These are phyloP conservation scores for Calephelis nemesis DNA, from an alignment of 1,140 invertebrate genomes.

Conservation along the genomic window DNA sequence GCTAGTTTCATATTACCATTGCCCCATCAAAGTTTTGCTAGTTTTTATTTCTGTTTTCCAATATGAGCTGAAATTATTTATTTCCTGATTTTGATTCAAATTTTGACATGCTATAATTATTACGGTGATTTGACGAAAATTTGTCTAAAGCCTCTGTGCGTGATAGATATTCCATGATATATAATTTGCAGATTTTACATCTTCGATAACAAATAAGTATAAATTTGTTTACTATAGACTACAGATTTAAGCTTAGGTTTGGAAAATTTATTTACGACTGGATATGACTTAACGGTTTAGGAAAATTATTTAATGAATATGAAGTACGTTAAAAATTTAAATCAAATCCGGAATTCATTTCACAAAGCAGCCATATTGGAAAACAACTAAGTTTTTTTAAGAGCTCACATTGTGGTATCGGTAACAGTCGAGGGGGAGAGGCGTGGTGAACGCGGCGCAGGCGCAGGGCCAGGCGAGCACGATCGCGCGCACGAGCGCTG, in stretches of 20 bases:
- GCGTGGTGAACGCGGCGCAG: slow-evolving; percentile 61
- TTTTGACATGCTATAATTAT: too few species aligned
- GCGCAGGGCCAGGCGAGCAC: slow-evolving; percentile 60
- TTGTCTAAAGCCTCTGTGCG: too few species aligned
- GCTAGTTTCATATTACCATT: background rate
- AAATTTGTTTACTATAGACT: too few species aligned
- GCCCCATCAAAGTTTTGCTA: background rate
- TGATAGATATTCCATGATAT: too few species aligned
- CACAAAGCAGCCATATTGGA: background rate
- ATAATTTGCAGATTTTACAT: too few species aligned
- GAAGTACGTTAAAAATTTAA: background rate
- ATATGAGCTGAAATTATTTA: background rate
- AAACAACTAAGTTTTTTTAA: slow-evolving; percentile 3
- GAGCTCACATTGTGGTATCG: background rate
- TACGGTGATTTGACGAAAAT: too few species aligned
- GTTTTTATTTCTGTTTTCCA: background rate
- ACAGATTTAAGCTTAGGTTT: too few species aligned
- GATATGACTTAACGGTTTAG: too few species aligned
- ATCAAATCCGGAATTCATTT: background rate
- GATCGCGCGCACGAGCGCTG: slow-evolving; percentile 75
- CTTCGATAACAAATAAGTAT: too few species aligned
- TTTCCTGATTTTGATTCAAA: background rate
- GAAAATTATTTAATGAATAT: background rate
- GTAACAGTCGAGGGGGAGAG: slow-evolving; percentile 72
- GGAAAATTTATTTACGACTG: too few species aligned